A percentile compares a stretch with the other conserved stretches of the same genome.
phyloP scores from a whole-genome alignment of 2,888 invertebrate species.

The Philonicus albiceps region DNA sequence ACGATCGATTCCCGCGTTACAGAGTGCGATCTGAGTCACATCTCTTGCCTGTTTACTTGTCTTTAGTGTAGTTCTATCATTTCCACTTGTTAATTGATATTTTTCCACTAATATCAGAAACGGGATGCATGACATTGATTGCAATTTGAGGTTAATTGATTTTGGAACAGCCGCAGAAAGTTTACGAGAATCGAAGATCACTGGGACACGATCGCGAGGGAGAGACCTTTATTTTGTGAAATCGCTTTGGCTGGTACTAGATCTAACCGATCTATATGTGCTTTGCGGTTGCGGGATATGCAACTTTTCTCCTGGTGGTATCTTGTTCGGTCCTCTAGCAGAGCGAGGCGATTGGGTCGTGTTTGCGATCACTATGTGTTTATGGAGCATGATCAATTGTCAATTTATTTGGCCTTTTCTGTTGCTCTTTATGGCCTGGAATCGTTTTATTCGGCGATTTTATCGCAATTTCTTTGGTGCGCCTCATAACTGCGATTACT shows the following conservation, averaged over 20 bases:
- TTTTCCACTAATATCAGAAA: constrained; percentile 19
- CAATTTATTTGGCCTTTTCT: constrained; percentile 25
- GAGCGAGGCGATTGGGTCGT: not conserved
- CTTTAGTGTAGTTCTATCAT: not conserved
- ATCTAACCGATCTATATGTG: constrained; percentile 1
- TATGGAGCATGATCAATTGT: constrained; percentile 25
- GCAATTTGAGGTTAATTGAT: constrained; percentile 30
- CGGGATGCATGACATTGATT: constrained; percentile 10
- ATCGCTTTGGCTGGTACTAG: not conserved
- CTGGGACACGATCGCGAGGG: constrained; percentile 9
- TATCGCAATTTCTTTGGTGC: constrained; percentile 3
- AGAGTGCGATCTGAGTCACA: not conserved
- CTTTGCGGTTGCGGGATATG: constrained; percentile 21
- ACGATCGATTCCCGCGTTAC: not conserved
- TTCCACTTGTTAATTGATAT: constrained; percentile 20
- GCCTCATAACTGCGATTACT: constrained; percentile 14
- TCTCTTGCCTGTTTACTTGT: not conserved
- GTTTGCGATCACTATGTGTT: constrained; percentile 19
- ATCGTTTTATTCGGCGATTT: constrained; percentile 3
- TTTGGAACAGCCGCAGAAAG: constrained; percentile 9
- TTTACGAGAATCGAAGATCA: not conserved
- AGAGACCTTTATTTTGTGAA: constrained; percentile 24
- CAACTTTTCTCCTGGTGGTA: not conserved
- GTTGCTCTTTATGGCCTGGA: not conserved
- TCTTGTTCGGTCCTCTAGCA: not conserved